phyloP scores from a whole-genome alignment of 2,888 invertebrate genomes.

The Adineta ricciae region DNA sequence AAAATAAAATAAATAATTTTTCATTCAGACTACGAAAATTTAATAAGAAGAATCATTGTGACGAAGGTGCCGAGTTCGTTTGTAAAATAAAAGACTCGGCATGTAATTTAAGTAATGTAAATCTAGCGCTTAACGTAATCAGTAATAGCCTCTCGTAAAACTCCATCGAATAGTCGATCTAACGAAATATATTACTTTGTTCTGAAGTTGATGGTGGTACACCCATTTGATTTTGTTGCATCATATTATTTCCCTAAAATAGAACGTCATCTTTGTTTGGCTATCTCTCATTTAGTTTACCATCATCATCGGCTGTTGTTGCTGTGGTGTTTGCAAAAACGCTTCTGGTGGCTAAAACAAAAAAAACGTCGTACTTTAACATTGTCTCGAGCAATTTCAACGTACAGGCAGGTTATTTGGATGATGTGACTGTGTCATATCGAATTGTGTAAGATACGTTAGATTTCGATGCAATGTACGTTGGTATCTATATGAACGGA shows the following conservation, averaged over 20 bases:
- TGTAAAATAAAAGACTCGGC: too few relatives aligned
- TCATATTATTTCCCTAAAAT: background rate
- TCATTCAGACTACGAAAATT: too few relatives aligned
- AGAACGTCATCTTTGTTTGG: too few relatives aligned
- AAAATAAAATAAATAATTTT: too few relatives aligned
- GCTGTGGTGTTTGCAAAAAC: background rate
- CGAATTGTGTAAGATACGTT: background rate
- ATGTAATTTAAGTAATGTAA: too few relatives aligned
- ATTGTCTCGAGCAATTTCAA: background rate
- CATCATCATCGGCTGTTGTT: background rate
- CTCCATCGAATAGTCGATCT: too few relatives aligned
- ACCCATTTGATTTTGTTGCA: background rate
- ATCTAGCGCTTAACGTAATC: too few relatives aligned
- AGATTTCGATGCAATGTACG: background rate
- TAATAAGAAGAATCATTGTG: too few relatives aligned
- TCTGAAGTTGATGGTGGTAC: background rate
- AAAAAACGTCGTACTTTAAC: too few relatives aligned
- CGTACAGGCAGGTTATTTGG: background rate
- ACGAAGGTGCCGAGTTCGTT: too few relatives aligned
- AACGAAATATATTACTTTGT: background rate
- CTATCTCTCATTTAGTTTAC: too few relatives aligned
- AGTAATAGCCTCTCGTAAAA: too few relatives aligned
- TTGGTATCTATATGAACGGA: background rate
- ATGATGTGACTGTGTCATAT: background rate
- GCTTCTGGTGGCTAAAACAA: background rate